phyloP scores from a whole-genome alignment of 1,140 invertebrate genomes.

The Tachypleus tridentatus region DNA sequence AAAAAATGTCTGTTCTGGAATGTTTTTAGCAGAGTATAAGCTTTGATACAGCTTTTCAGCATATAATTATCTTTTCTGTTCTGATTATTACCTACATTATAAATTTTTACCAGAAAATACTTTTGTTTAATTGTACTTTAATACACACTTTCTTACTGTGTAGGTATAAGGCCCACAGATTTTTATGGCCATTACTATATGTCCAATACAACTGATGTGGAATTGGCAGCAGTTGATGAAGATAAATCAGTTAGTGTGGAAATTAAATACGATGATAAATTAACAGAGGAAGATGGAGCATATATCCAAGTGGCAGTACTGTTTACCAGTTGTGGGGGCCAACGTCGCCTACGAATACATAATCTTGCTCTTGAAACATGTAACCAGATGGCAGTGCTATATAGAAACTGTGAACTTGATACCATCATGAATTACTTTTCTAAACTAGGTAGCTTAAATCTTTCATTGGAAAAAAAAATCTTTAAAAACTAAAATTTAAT shows the following conservation, averaged over 20 bases:
- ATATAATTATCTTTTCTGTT: neutral
- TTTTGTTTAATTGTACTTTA: neutral
- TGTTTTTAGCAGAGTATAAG: too few species aligned
- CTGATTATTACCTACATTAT: conserved; percentile 4
- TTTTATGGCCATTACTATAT: conserved; percentile 97
- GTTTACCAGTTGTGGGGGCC: conserved; percentile 84
- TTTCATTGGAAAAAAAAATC: neutral
- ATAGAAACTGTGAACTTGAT: conserved; percentile 84
- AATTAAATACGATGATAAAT: conserved; percentile 97
- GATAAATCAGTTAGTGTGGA: conserved; percentile 81
- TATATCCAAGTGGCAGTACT: conserved; percentile 84
- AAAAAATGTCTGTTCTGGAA: too few species aligned
- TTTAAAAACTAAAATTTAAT: neutral
- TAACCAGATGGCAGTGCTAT: conserved; percentile 85
- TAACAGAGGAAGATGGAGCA: conserved; percentile 81
- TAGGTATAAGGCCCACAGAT: conserved; percentile 84
- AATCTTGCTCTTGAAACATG: conserved; percentile 84
- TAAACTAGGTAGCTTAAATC: conserved; percentile 53
- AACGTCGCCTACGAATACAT: conserved; percentile 77
- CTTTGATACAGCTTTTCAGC: too few species aligned
- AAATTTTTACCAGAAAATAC: neutral
- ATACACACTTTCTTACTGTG: conserved; percentile 2
- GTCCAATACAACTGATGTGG: conserved; percentile 98
- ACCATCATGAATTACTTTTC: conserved; percentile 89
- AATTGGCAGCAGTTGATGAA: conserved; percentile 78